phyloP scores from a whole-genome alignment of 2,113 vertebrate species.

The Rhinolophus ferrumequinum region DNA sequence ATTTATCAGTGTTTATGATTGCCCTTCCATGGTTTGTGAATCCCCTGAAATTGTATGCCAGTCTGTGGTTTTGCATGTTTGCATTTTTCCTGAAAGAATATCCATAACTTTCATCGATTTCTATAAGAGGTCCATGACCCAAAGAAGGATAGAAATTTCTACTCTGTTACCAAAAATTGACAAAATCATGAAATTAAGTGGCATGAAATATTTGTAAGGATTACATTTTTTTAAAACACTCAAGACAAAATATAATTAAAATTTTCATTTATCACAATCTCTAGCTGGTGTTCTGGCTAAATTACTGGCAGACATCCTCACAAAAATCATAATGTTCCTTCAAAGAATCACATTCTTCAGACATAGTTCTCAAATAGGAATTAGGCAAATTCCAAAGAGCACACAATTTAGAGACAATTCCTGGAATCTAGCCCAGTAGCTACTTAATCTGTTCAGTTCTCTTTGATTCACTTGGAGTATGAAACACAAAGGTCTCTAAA shows the following conservation, averaged over 20 bases:
- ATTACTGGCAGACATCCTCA: background rate
- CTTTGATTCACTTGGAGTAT: background rate
- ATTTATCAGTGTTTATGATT: background rate
- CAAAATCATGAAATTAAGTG: conserved; percentile 1
- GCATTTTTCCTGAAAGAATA: background rate
- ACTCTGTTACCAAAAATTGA: conserved; percentile 18
- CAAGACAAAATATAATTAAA: conserved; percentile 2
- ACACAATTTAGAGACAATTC: background rate
- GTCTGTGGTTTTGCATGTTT: background rate
- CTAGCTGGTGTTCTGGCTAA: background rate
- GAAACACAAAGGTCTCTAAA: background rate
- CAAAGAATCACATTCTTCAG: background rate
- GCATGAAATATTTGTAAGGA: conserved; percentile 28
- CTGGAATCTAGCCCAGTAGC: background rate
- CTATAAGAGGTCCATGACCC: background rate
- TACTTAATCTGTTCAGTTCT: background rate
- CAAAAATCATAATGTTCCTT: background rate
- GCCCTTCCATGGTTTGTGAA: background rate
- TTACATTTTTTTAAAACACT: background rate
- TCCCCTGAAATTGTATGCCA: background rate
- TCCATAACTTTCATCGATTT: background rate
- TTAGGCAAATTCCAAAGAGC: conserved; percentile 23
- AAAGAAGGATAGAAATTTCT: background rate
- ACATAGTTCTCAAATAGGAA: background rate
- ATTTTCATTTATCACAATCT: background rate